Evolutionary conservation across 2,113 vertebrate species (phyloP).

Genomic region (Murina feae): DNA sequence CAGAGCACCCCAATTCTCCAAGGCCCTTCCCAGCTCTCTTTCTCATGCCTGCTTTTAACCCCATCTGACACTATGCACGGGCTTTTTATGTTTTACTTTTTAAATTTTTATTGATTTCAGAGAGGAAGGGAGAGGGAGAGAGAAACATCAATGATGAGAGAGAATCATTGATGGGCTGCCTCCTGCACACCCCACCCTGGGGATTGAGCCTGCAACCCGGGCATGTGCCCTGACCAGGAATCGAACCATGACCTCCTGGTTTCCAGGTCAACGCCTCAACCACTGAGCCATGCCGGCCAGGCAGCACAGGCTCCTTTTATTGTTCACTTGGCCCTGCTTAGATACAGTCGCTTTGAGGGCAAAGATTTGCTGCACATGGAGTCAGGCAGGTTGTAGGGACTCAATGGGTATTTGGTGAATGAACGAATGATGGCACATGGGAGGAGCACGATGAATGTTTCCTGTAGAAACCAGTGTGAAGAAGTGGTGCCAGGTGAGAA

Average conservation of each 20-base stretch:
- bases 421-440: not conserved
- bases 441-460: not conserved
- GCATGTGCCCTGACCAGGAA: too few species aligned
- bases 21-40: not conserved
- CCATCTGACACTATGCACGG: not conserved
- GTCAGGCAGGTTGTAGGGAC: not conserved
- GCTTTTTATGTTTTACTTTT: not conserved
- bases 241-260: too few species aligned
- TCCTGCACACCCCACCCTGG: too few species aligned
- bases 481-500: not conserved
- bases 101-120: too few species aligned
- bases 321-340: not conserved
- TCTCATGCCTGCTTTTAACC: not conserved
- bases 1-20: not conserved
- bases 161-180: too few species aligned
- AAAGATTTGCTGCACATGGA: not conserved
- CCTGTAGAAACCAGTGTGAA: not conserved
- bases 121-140: too few species aligned
- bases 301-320: not conserved
- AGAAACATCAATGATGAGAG: too few species aligned
- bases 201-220: too few species aligned
- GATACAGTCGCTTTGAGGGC: not conserved
- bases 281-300: too few species aligned
- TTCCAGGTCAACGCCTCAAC: too few species aligned
- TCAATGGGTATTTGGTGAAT: not conserved